phyloP scores from a whole-genome alignment of 1,140 invertebrate genomes.

The Drosophila sp. region DNA sequence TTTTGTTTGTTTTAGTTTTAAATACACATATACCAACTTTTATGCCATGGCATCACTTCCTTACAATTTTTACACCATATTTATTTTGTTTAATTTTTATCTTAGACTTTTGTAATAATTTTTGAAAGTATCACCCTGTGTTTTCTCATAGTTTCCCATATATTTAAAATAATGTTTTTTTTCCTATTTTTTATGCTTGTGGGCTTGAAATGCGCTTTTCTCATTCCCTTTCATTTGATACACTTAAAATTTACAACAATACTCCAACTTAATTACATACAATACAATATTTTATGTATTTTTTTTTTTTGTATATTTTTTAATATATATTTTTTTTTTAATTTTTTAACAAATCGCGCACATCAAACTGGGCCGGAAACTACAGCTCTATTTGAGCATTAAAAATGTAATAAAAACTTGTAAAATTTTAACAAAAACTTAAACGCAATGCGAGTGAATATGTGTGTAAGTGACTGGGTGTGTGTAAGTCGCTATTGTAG shows the following conservation, averaged over 20 bases:
- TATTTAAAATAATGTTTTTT: slow-evolving; percentile 52
- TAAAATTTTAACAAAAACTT: slow-evolving; percentile 62
- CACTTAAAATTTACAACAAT: slow-evolving; percentile 82
- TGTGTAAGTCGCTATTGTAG: slow-evolving; percentile 76
- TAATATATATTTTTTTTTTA: slow-evolving; percentile 11
- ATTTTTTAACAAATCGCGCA: slow-evolving; percentile 75
- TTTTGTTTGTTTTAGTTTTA: slow-evolving; percentile 48
- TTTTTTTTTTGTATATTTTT: slow-evolving; percentile 11
- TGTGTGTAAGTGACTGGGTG: slow-evolving; percentile 22
- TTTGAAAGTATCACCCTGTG: slow-evolving; percentile 84
- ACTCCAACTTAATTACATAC: slow-evolving; percentile 72
- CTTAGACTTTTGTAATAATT: slow-evolving; percentile 73
- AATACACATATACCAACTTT: slow-evolving; percentile 78
- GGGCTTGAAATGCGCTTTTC: slow-evolving; percentile 60
- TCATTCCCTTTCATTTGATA: slow-evolving; percentile 39
- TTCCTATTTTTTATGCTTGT: slow-evolving; percentile 50
- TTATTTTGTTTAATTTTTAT: slow-evolving; percentile 45
- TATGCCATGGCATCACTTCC: slow-evolving; percentile 53
- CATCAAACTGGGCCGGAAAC: slow-evolving; percentile 67
- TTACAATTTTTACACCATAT: slow-evolving; percentile 45
- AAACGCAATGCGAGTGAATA: slow-evolving; percentile 64
- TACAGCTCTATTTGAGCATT: slow-evolving; percentile 30
- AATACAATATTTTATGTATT: slow-evolving; percentile 38
- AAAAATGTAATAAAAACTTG: slow-evolving; percentile 55
- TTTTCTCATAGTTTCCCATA: slow-evolving; percentile 79